Conservation (phyloP, 2,113 vertebrate genomes). For the Lethenteron camtschaticum region DNA sequence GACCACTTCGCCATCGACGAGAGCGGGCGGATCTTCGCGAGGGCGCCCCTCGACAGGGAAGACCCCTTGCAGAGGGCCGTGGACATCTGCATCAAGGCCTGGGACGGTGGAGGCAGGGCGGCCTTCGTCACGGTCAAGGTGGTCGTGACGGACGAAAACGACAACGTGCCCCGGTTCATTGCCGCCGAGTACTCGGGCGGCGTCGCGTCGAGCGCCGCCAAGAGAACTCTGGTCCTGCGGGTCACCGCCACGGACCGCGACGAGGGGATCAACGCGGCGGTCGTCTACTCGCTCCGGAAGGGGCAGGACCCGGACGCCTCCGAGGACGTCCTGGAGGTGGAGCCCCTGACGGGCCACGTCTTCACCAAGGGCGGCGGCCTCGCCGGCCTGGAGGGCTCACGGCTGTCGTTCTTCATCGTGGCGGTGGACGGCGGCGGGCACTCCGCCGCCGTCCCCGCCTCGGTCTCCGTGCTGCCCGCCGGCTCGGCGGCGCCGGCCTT, state of each 20-base stretch:
- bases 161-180: slow-evolving; percentile 62
- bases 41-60: too few relatives aligned
- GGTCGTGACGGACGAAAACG: slow-evolving; percentile 27
- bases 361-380: slow-evolving; percentile 65
- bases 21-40: too few relatives aligned
- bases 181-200: slow-evolving; percentile 51
- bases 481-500: slow-evolving; percentile 52
- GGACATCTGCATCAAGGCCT: too few relatives aligned
- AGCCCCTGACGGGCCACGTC: slow-evolving; percentile 43
- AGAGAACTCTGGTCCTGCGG: slow-evolving; percentile 46
- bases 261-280: slow-evolving; percentile 80
- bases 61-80: too few relatives aligned
- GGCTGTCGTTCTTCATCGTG: slow-evolving; percentile 60
- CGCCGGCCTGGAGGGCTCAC: slow-evolving; percentile 68
- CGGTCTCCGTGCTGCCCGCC: slow-evolving; percentile 51
- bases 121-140: too few relatives aligned
- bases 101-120: too few relatives aligned
- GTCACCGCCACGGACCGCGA: slow-evolving; percentile 69
- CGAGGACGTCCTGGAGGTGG: slow-evolving; percentile 76
- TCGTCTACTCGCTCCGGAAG: slow-evolving; percentile 46
- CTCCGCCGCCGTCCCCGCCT: slow-evolving; percentile 52
- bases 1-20: too few relatives aligned
- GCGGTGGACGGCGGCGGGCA: slow-evolving; percentile 58
- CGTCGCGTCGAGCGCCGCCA: slow-evolving; percentile 42
- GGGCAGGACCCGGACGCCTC: slow-evolving; percentile 49